A percentile compares a stretch with the other conserved stretches of the same genome.
Evolutionary conservation across 2,888 invertebrate species (phyloP).

Genomic region (Girardia tigrina): DNA sequence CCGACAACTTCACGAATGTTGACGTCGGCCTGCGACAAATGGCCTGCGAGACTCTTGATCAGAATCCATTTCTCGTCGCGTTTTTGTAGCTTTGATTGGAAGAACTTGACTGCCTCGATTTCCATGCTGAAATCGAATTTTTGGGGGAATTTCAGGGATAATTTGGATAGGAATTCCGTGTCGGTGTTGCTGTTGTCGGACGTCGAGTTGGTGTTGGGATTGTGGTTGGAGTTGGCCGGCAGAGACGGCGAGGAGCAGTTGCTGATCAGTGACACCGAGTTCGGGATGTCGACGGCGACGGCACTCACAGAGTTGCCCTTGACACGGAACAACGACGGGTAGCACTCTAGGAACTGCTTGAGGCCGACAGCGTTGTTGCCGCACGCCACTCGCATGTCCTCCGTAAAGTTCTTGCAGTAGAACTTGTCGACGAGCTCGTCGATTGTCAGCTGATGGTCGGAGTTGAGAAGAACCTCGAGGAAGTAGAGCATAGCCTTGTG

Average conservation of each 20-base stretch:
- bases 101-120: constrained; percentile 90
- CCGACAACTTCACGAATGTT: constrained; percentile 63
- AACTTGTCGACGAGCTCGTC: constrained; percentile 79
- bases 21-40: constrained; percentile 83
- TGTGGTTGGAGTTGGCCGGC: neutral
- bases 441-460: constrained; percentile 73
- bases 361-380: constrained; percentile 77
- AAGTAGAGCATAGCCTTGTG: constrained; percentile 69
- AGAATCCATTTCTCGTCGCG: constrained; percentile 92
- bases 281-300: constrained; percentile 33
- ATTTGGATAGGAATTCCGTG: neutral
- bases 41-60: constrained; percentile 83
- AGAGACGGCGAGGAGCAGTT: neutral
- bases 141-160: neutral
- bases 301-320: constrained; percentile 56
- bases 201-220: neutral
- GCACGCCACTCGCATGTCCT: constrained; percentile 66
- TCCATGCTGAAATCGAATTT: constrained; percentile 53
- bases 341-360: constrained; percentile 85
- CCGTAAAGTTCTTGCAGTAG: constrained; percentile 72
- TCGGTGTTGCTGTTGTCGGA: neutral
- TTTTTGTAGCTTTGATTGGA: constrained; percentile 76
- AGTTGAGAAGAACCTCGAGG: constrained; percentile 89
- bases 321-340: constrained; percentile 84
- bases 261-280: constrained; percentile 25